Base-by-base conservation (phyloP, 2,113 vertebrate genomes). In the Ammodytes marinus region DNA sequence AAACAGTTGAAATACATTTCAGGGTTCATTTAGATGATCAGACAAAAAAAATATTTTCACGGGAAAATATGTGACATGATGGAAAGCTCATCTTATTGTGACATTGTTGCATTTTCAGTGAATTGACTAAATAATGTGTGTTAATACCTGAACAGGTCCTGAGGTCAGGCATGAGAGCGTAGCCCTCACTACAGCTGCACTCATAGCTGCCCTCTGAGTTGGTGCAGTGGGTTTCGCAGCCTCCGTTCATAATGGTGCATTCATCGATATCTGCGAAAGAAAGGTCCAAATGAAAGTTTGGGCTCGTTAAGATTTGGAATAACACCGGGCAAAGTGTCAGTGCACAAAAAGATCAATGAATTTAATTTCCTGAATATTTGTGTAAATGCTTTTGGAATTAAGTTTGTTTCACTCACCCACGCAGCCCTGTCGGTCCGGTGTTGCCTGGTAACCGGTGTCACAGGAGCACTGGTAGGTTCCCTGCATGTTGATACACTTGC, bases 121-220 rank as follows among this genome's bases (percentile, higher is more conserved):
- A 7, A 57, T 13, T n/a, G 40, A 11, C 43, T 2, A 19, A 2
- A 9, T 49, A 0, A 13, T 50, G 70, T 43, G 12, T 42, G 1
- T 12, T 73, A 6, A 92, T 87, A 99, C 97, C 98, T 91, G 96
- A 86, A 35, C 98, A 99, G 0, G 96, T 96, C 65, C 96, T 94
- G 88, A 97, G 96, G 82, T 98, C 96, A 0, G 97, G 96, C 97
- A 97, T 97, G 27, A 98, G 91, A 0, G 94, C 96, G 0, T 98
- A 98, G 49, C 98, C 97, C 3, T 96, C 96, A 0, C 96, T 94
- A 14, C 98, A 99, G 95, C 96, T 95, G 89, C 97, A 99, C 78
- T 95, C 95, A 2, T 97, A 99, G 94, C 97, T 97, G 64, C 98
- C 98, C 86, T 99, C 96, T 0, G 96, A 97, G 94, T 99, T 99